Conservation (phyloP, 2,797 vertebrate species). For the Hippopotamyrus pictus region DNA sequence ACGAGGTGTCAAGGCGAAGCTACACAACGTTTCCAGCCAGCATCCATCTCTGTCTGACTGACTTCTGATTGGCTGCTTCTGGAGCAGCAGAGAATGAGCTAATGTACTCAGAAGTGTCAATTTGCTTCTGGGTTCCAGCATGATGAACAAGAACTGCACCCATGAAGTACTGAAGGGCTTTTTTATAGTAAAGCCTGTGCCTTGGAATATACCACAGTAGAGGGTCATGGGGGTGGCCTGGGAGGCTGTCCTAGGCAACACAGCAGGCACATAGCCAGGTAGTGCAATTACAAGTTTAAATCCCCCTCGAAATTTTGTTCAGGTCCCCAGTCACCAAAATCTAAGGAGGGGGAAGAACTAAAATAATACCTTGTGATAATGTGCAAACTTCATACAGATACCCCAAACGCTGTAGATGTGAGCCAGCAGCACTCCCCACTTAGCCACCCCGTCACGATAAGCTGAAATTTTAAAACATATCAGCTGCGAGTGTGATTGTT, state of each 20-base stretch:
- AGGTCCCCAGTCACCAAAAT: background rate
- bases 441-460: background rate
- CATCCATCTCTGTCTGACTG: background rate
- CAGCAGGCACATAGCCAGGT: background rate
- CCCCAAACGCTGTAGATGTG: background rate
- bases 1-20: background rate
- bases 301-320: background rate
- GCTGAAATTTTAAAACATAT: background rate
- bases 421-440: background rate
- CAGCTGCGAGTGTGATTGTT: background rate
- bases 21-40: background rate
- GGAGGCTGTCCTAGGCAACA: background rate
- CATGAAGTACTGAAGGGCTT: background rate
- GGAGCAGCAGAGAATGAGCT: background rate
- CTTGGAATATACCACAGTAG: background rate
- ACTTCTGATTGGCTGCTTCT: background rate
- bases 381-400: background rate
- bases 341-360: background rate
- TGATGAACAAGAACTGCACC: background rate
- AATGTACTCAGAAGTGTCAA: background rate
- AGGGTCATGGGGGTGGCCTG: background rate
- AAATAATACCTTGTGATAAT: too few relatives aligned
- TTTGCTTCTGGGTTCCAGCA: background rate
- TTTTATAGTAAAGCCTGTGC: background rate
- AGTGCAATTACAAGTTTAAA: background rate